These are phyloP conservation scores for Venusia cambrica DNA, from an alignment of 2,888 invertebrate species.

Conservation along the genomic window DNA sequence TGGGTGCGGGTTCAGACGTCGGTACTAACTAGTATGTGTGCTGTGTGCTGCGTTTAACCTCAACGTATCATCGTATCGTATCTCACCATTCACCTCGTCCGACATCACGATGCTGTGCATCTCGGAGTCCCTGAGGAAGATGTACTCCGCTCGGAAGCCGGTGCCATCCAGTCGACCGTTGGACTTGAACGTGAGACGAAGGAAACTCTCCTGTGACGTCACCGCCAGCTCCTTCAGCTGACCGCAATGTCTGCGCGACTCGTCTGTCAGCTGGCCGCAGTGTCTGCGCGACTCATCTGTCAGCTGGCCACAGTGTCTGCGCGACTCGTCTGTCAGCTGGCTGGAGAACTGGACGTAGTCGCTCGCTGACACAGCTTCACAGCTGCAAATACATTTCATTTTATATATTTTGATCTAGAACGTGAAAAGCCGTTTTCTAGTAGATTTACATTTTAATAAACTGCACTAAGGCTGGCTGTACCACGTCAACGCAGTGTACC, in stretches of 20 bases:
- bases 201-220: conserved; percentile 93
- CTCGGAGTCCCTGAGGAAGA: conserved; percentile 88
- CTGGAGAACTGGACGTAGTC: conserved; percentile 98
- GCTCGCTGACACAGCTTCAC: conserved; percentile 93
- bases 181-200: conserved; percentile 95
- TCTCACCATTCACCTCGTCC: conserved; percentile 51
- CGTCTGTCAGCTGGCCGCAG: conserved; percentile 91
- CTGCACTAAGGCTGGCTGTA: no score
- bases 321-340: no score
- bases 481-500: no score
- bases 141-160: conserved; percentile 95
- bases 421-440: no score
- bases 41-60: no score
- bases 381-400: conserved; percentile 85
- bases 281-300: no score
- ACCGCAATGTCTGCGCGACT: conserved; percentile 94
- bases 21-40: no score
- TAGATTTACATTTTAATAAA: no score
- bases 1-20: no score
- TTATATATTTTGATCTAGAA: no score
- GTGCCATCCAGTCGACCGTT: conserved; percentile 96
- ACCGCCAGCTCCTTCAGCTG: conserved; percentile 88
- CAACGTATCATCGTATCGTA: no score
- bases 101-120: conserved; percentile 69
- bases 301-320: no score